Conservation (phyloP, 2,113 vertebrate species). For the Ornithorhynchus anatinus region DNA sequence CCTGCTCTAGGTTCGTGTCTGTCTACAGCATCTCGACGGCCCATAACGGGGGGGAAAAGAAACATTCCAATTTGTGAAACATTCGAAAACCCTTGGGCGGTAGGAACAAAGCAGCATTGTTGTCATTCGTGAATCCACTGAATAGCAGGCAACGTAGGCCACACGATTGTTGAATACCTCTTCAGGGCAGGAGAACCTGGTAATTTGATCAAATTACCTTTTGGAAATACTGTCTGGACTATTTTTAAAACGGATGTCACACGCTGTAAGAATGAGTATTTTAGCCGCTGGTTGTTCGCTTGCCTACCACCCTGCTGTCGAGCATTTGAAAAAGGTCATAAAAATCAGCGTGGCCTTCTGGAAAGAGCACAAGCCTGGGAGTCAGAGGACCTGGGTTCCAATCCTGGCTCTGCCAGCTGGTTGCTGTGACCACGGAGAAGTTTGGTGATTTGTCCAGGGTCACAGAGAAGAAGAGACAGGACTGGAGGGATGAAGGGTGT, state of each 20-base stretch:
- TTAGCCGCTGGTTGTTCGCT: conserved; percentile 4
- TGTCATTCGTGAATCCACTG: conserved; percentile 60
- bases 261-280: conserved; percentile 34
- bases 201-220: conserved; percentile 59
- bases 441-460: too few relatives aligned
- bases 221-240: conserved; percentile 50
- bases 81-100: conserved; percentile 17
- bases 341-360: conserved; percentile 7
- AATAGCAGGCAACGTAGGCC: conserved; percentile 49
- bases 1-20: too few relatives aligned
- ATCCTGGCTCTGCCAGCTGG: too few relatives aligned
- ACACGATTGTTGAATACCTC: conserved; percentile 48
- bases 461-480: too few relatives aligned
- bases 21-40: too few relatives aligned
- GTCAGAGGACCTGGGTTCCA: too few relatives aligned
- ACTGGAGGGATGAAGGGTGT: too few relatives aligned
- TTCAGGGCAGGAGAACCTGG: conserved; percentile 52
- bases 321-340: background rate
- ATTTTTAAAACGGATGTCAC: conserved; percentile 36
- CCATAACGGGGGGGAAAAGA: too few relatives aligned
- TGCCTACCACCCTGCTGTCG: background rate
- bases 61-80: background rate
- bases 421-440: too few relatives aligned
- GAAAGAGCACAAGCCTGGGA: too few relatives aligned
- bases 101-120: conserved; percentile 22